Evolutionary conservation across 2,797 vertebrate genomes (phyloP).

Genomic region (Cyprinella venusta): DNA sequence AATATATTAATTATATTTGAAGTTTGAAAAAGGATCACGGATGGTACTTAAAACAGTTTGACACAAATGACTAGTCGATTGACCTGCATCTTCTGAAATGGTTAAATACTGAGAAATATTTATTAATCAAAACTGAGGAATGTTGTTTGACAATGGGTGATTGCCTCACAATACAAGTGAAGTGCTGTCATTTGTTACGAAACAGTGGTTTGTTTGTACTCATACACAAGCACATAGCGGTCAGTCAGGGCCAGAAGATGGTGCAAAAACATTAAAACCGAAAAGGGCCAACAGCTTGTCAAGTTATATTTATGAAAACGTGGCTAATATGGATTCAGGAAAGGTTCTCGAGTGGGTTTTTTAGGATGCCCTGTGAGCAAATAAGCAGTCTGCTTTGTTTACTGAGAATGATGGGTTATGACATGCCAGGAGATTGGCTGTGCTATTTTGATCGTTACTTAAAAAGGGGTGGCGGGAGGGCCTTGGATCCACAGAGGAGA

Average conservation of each 20-base stretch:
- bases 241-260: constrained; percentile 1
- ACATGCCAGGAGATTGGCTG: constrained; percentile 71
- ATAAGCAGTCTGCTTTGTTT: constrained; percentile 73
- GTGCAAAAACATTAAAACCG: constrained; percentile 22
- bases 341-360: constrained; percentile 61
- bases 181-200: constrained; percentile 13
- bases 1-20: no score
- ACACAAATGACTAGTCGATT: background rate
- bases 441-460: constrained; percentile 63
- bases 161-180: constrained; percentile 15
- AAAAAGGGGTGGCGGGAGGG: constrained; percentile 30
- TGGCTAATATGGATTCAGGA: constrained; percentile 38
- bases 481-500: constrained; percentile 42
- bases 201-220: constrained; percentile 15
- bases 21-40: background rate
- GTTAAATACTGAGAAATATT: background rate
- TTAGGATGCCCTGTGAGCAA: constrained; percentile 65
- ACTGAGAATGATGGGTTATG: constrained; percentile 71
- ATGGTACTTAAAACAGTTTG: background rate
- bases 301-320: constrained; percentile 33
- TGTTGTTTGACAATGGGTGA: constrained; percentile 15
- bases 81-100: background rate
- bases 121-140: constrained; percentile 1
- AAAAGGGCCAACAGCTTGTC: constrained; percentile 16
- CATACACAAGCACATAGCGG: constrained; percentile 1